Evolutionary conservation across 2,888 invertebrate genomes (phyloP).

Genomic region (Apotomis betuletana): DNA sequence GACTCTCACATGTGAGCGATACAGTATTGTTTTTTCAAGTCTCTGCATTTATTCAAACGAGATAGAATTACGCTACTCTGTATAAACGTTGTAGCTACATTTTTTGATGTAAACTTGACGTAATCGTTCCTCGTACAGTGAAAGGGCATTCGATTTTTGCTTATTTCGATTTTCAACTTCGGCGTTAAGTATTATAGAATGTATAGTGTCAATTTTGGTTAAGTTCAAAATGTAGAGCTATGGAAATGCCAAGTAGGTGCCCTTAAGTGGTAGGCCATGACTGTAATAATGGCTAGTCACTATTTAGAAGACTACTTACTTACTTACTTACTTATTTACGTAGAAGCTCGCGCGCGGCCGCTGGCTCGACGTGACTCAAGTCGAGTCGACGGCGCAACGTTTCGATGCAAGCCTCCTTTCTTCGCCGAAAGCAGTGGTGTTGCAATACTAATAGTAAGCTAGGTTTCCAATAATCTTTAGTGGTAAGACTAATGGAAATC

Average conservation of each 20-base stretch:
- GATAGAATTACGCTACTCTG: constrained; percentile 66
- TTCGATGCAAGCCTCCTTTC: constrained; percentile 74
- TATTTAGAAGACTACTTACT: constrained; percentile 47
- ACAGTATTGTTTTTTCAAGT: constrained; percentile 66
- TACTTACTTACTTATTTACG: constrained; percentile 4
- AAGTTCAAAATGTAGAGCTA: constrained; percentile 45
- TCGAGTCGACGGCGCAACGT: constrained; percentile 20
- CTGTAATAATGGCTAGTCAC: constrained; percentile 64
- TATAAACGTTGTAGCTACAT: constrained; percentile 52
- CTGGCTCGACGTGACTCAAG: constrained; percentile 1
- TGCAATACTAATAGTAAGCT: constrained; percentile 62
- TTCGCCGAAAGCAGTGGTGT: constrained; percentile 67
- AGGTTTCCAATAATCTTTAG: constrained; percentile 74
- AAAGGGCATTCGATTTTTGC: constrained; percentile 43
- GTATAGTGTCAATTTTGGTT: constrained; percentile 40
- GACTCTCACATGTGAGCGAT: constrained; percentile 42
- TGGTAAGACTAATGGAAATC: constrained; percentile 74
- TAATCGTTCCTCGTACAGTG: constrained; percentile 28
- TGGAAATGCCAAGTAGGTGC: constrained; percentile 46
- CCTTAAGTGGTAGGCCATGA: constrained; percentile 54
- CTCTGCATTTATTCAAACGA: constrained; percentile 81
- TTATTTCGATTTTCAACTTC: constrained; percentile 30
- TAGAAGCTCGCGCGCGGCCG: constrained; percentile 39
- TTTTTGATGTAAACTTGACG: constrained; percentile 35
- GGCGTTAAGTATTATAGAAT: constrained; percentile 33